Evolutionary conservation across 2,888 invertebrate genomes (phyloP).

Genomic region (Morpho helenor): DNA sequence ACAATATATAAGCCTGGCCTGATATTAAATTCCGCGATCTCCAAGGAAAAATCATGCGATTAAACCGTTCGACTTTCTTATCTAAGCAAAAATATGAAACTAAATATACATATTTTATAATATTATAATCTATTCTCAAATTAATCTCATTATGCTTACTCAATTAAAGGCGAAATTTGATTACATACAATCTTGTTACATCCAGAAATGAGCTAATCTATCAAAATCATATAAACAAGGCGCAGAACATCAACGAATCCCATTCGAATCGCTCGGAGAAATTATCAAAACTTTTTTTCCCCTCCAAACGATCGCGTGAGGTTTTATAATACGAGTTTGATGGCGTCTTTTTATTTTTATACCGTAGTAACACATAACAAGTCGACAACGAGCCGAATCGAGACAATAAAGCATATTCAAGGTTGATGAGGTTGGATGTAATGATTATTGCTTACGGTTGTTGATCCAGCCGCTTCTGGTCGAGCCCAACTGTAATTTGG

Average conservation of each 20-base stretch:
- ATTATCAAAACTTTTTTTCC: constrained; percentile 48
- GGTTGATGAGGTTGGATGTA: constrained; percentile 66
- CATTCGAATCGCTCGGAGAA: constrained; percentile 41
- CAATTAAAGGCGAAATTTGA: constrained; percentile 8
- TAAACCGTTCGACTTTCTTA: too few species aligned
- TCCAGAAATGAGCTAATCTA: constrained; percentile 9
- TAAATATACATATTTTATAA: too few species aligned
- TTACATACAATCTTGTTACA: constrained; percentile 10
- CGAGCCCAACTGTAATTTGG: constrained; percentile 49
- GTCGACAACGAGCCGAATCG: constrained; percentile 72
- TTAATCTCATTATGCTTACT: constrained; percentile 1
- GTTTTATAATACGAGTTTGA: constrained; percentile 66
- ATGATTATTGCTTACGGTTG: constrained; percentile 73
- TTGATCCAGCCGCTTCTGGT: constrained; percentile 59
- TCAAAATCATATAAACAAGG: constrained; percentile 16
- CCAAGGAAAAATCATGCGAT: too few species aligned
- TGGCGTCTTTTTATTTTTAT: constrained; percentile 61
- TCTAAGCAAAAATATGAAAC: too few species aligned
- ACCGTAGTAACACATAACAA: constrained; percentile 49
- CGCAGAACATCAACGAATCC: constrained; percentile 33
- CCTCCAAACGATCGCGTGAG: constrained; percentile 52
- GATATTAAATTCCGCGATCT: too few species aligned
- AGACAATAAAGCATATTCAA: constrained; percentile 73
- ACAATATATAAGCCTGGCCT: too few species aligned
- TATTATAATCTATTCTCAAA: too few species aligned